Evolutionary conservation across 2,888 invertebrate genomes (phyloP).

Genomic region (Drosophila meridionalis): DNA sequence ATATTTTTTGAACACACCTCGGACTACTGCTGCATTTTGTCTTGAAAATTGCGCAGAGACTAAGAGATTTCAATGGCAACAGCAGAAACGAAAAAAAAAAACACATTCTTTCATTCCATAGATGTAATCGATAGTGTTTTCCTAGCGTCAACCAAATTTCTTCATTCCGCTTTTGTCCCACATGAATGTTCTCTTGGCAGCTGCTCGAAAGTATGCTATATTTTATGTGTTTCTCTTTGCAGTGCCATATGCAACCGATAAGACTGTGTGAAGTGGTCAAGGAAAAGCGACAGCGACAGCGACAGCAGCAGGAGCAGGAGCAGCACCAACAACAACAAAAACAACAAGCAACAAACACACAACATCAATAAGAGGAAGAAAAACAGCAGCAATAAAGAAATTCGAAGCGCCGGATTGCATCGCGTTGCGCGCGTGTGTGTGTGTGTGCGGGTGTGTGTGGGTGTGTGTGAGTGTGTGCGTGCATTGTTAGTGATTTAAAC

Average conservation of each 20-base stretch:
- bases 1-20: too few species aligned
- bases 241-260: conserved; percentile 77
- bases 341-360: background rate
- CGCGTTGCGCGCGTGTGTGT: conserved; percentile 21
- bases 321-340: conserved; percentile 2
- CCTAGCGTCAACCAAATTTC: background rate
- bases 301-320: background rate
- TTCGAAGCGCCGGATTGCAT: conserved; percentile 7
- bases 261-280: conserved; percentile 71
- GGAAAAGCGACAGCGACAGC: conserved; percentile 28
- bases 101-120: background rate
- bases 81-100: background rate
- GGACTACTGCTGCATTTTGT: too few species aligned
- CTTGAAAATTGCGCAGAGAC: background rate
- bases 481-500: conserved; percentile 20
- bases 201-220: conserved; percentile 1
- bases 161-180: background rate
- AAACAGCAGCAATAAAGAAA: conserved; percentile 5
- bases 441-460: conserved; percentile 10
- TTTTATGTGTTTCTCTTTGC: conserved; percentile 27
- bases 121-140: background rate
- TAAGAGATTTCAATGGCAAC: background rate
- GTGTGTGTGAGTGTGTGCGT: conserved; percentile 2
- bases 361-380: background rate
- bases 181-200: background rate